Percentiles rank a stretch among this genome's conserved stretches.
Conservation (phyloP, 1,140 invertebrate species). For the Macrosteles quadrilineatus region DNA sequence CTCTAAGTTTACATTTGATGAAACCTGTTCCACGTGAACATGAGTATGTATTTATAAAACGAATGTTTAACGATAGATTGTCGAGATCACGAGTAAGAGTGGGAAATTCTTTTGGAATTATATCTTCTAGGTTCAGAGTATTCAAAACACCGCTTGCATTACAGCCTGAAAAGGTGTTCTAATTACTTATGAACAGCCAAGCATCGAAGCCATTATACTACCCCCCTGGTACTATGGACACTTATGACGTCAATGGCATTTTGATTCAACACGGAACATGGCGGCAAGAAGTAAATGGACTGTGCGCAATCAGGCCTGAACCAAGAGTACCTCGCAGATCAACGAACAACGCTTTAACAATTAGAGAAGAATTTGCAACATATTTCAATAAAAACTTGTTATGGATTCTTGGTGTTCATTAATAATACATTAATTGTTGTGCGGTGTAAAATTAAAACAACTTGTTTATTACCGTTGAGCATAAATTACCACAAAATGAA, state of each 20-base stretch:
- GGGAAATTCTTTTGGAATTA: constrained; percentile 58
- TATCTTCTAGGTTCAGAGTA: constrained; percentile 50
- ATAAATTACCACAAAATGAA: too few species aligned
- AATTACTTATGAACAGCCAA: constrained; percentile 12
- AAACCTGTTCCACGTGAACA: constrained; percentile 53
- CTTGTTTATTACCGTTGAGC: too few species aligned
- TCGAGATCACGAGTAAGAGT: constrained; percentile 49
- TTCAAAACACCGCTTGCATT: constrained; percentile 46
- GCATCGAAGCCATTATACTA: constrained; percentile 4
- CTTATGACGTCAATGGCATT: background rate
- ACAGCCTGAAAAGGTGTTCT: constrained; percentile 39
- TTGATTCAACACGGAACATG: constrained; percentile 12
- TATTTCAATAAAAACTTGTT: background rate
- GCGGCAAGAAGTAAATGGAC: constrained; percentile 13
- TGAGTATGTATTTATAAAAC: constrained; percentile 47
- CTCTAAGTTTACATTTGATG: constrained; percentile 50
- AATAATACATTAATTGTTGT: too few species aligned
- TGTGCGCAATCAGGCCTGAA: background rate
- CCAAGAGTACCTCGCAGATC: constrained; percentile 4
- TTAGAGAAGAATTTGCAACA: constrained; percentile 4
- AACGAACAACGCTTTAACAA: background rate
- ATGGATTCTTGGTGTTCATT: too few species aligned
- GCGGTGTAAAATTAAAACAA: too few species aligned
- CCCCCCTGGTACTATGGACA: constrained; percentile 12
- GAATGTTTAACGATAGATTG: constrained; percentile 49